Evolutionary conservation across 2,888 invertebrate genomes (phyloP).

Genomic region (Pristionchus arcanus): DNA sequence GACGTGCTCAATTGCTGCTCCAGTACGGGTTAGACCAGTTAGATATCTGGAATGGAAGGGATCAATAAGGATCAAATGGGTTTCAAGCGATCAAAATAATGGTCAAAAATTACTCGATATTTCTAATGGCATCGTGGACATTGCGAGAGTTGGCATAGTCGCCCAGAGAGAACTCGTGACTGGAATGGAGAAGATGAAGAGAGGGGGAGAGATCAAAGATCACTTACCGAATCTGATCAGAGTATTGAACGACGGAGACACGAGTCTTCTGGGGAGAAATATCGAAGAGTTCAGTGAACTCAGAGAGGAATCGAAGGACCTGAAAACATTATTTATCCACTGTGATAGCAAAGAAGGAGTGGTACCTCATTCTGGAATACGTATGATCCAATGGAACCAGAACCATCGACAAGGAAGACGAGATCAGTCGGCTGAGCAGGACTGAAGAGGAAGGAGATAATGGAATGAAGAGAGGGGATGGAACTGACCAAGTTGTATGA

Average conservation of each 20-base stretch:
- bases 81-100: background rate
- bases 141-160: slow-evolving; percentile 63
- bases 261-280: slow-evolving; percentile 73
- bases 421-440: slow-evolving; percentile 76
- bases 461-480: background rate
- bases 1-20: slow-evolving; percentile 77
- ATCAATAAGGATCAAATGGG: background rate
- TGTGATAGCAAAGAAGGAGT: too few relatives aligned
- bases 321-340: slow-evolving; percentile 28
- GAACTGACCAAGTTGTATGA: slow-evolving; percentile 71
- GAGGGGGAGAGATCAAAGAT: slow-evolving; percentile 1
- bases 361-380: slow-evolving; percentile 75
- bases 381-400: slow-evolving; percentile 76
- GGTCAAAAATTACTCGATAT: slow-evolving; percentile 61
- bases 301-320: slow-evolving; percentile 73
- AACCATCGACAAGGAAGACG: slow-evolving; percentile 77
- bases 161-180: slow-evolving; percentile 75
- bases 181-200: background rate
- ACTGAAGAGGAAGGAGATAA: slow-evolving; percentile 50
- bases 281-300: slow-evolving; percentile 78
- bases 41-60: slow-evolving; percentile 59
- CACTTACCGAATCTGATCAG: slow-evolving; percentile 72
- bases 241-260: slow-evolving; percentile 76
- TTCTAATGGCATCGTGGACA: slow-evolving; percentile 65
- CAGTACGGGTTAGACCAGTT: slow-evolving; percentile 75